Evolutionary conservation across 2,888 invertebrate genomes (phyloP), one percentile per base, ranked within the genome.

Genomic region (Peribatodes rhomboidaria): DNA sequence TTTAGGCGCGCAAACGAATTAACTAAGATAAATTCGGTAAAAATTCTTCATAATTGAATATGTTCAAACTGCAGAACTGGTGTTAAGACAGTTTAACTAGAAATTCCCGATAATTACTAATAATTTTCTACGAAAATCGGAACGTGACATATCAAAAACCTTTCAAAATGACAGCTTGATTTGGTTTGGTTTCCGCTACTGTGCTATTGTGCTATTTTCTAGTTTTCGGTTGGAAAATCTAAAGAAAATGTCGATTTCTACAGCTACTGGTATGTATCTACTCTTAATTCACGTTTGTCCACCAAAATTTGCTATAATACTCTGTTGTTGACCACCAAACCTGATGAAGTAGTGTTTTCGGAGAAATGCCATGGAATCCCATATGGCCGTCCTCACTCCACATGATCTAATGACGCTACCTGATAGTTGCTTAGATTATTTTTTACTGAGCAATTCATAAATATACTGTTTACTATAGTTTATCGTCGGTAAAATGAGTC

Each of bases 101-200:
- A 39, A 47, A 55, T 49, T 37, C 4, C 9, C 6, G 13, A 22
- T 46, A 18, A 33, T 46, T 37, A 50, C 20, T 20, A 31, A 8
- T 8, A n/a, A 56, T 65, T 41, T 62, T 61, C 35, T 42, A 8
- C 33, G 37, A 31, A 54, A 71, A 68, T 72, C 73, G 75, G 81
- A 89, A 82, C 84, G 81, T 79, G 84, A 86, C 86, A 81, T 68
- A 61, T 67, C 75, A 87, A 86, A 82, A 85, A 88, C 89, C 90
- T 90, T 87, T 88, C 82, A 83, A 82, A 87, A 87, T 92, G 92
- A 92, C 92, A 92, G 92, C 92, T 92, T 92, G 92, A 92, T 90
- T 92, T 91, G 91, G 92, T 92, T 92, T 92, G 92, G 92, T 92
- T 92, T 92, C 92, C 92, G 92, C 92, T 90, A 90, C 92, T 92